These are phyloP conservation scores for Onychostoma macrolepis DNA, from an alignment of 2,113 vertebrate genomes.

Conservation along the genomic window DNA sequence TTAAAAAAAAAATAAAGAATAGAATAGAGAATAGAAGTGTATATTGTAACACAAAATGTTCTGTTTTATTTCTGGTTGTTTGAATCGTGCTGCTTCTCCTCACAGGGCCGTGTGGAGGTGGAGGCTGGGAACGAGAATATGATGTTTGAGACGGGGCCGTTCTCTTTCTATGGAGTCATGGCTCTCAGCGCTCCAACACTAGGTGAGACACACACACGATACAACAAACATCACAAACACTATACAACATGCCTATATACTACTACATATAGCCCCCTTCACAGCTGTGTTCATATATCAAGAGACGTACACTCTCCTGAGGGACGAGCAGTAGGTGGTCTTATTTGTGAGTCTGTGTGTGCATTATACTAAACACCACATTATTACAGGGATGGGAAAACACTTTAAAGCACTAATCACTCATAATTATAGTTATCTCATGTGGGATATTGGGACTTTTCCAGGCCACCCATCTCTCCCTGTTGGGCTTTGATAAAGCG, in stretches of 20 bases:
- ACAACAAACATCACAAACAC: background rate
- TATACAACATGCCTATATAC: background rate
- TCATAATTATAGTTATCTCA: constrained; percentile 40
- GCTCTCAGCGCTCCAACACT: constrained; percentile 72
- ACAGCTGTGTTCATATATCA: background rate
- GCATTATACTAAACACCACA: background rate
- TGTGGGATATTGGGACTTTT: constrained; percentile 21
- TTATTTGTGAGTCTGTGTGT: constrained; percentile 5
- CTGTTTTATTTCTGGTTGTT: too few relatives aligned
- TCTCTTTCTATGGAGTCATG: constrained; percentile 94
- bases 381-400: constrained; percentile 32
- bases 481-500: background rate
- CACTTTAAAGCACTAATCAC: constrained; percentile 27
- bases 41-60: too few relatives aligned
- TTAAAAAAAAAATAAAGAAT: too few relatives aligned
- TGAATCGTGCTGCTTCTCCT: too few relatives aligned
- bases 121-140: constrained; percentile 96
- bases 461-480: constrained; percentile 37
- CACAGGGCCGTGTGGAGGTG: constrained; percentile 93
- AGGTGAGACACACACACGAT: constrained; percentile 40
- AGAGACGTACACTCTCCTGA: background rate
- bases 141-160: constrained; percentile 95
- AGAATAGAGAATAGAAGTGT: too few relatives aligned
- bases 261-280: background rate
- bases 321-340: constrained; percentile 25